Evolutionary conservation across 2,888 invertebrate genomes (phyloP), one percentile per base, ranked within the genome.

Genomic region (Macaria notata): DNA sequence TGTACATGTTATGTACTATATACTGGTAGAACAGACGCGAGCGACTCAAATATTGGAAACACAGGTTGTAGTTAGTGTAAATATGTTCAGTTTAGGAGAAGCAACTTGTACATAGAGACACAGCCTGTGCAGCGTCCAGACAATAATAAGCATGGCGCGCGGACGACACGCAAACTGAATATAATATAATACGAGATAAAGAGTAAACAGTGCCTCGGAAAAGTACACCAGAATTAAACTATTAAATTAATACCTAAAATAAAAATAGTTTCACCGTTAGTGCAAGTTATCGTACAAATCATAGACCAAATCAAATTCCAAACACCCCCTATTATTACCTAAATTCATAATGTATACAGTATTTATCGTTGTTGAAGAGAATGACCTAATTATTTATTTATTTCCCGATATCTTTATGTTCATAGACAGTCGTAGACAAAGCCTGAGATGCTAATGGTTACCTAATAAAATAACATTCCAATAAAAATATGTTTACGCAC

Each of bases 221-320:
- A 69, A 73, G 73, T 70, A 78, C 75, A 76, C 66, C 61, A 57
- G 61, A 66, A 55, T 63, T 57, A 44, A 44, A 49, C 54, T 50
- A 61, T 62, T 54, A 66, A 56, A 31, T 38, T 29, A 41, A 29
- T 42, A 49, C 42, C 42, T 59, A 59, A 65, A 59, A 62, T 61
- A 53, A 68, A 69, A 70, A 76, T 71, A 79, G 71, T 69, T 70
- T 75, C 81, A 84, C 83, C 75, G 62, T 83, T 84, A 88, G 84
- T 86, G 79, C 86, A 88, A 88, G 70, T 76, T 63, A 85, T 81
- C 86, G 89, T 88, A 90, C 89, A 89, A 89, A 86, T 79, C 83
- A 82, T 78, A 89, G 88, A 90, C 89, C 89, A 90, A 88, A 87
- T 84, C 75, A 70, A 73, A 75, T 77, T 81, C 84, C 85, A 86